Evolutionary conservation across 2,888 invertebrate genomes (phyloP).

Genomic region (Agonum fuliginosum): DNA sequence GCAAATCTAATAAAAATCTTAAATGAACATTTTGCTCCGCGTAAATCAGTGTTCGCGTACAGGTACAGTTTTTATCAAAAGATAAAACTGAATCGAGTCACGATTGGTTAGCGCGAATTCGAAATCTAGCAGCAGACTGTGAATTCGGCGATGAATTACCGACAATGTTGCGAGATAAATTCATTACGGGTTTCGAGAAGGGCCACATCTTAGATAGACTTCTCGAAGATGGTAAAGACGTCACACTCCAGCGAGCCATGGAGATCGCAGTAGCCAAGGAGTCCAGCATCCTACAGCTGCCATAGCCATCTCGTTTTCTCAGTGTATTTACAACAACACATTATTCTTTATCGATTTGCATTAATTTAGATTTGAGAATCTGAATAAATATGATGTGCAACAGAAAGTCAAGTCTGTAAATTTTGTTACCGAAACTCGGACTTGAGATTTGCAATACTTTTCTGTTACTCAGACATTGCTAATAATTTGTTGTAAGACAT

Average conservation of each 20-base stretch:
- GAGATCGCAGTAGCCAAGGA: background rate
- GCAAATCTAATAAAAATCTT: conserved; percentile 60
- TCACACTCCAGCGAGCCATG: conserved; percentile 7
- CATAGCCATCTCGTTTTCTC: no score
- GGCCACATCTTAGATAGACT: conserved; percentile 60
- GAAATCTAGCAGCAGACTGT: conserved; percentile 62
- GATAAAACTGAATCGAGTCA: conserved; percentile 1
- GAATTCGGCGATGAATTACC: conserved; percentile 62
- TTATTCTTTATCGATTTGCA: no score
- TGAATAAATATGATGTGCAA: no score
- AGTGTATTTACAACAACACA: no score
- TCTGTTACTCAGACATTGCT: no score
- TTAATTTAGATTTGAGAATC: no score
- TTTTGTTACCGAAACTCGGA: no score
- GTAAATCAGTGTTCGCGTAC: conserved; percentile 57
- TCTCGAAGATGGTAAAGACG: conserved; percentile 58
- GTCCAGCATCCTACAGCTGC: no score
- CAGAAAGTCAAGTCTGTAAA: no score
- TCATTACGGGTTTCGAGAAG: conserved; percentile 62
- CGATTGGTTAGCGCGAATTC: conserved; percentile 63
- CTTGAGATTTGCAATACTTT: no score
- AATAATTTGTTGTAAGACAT: no score
- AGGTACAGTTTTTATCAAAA: conserved; percentile 63
- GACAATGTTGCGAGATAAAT: conserved; percentile 61
- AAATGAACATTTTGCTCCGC: conserved; percentile 61